Percentiles rank a stretch among this genome's conserved stretches.
phyloP scores from a whole-genome alignment of 2,888 invertebrate genomes.

The Drosophila vallismaia region DNA sequence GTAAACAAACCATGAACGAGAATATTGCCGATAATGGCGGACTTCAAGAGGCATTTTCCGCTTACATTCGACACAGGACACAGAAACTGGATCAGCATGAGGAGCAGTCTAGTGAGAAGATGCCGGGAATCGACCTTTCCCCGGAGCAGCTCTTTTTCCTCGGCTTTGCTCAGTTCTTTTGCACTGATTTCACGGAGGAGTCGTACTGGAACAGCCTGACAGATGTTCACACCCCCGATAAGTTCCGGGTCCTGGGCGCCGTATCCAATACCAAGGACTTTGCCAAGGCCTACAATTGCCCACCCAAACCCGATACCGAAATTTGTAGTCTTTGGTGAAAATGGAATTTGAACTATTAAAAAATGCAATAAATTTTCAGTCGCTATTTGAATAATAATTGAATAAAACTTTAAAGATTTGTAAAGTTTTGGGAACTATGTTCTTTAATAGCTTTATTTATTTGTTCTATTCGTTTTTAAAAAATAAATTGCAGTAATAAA shows the following conservation, averaged over 20 bases:
- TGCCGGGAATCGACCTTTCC: constrained; percentile 76
- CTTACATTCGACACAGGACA: constrained; percentile 72
- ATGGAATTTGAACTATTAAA: neutral
- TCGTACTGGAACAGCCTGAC: constrained; percentile 76
- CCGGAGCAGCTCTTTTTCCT: constrained; percentile 80
- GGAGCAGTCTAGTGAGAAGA: constrained; percentile 56
- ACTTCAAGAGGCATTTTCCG: constrained; percentile 65
- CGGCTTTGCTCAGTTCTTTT: constrained; percentile 80
- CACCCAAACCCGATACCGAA: neutral
- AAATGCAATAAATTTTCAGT: neutral
- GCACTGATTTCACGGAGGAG: constrained; percentile 74
- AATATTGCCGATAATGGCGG: constrained; percentile 82
- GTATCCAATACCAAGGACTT: constrained; percentile 79
- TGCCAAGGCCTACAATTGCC: constrained; percentile 67
- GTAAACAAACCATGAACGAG: constrained; percentile 77
- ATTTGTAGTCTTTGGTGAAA: neutral
- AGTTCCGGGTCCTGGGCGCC: constrained; percentile 78
- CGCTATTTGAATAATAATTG: too few species aligned
- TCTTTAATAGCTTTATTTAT: too few species aligned
- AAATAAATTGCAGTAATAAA: too few species aligned
- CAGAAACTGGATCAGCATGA: constrained; percentile 21
- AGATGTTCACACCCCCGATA: constrained; percentile 75
- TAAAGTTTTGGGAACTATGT: too few species aligned
- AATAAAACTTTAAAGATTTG: too few species aligned
- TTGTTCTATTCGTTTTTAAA: too few species aligned